Evolutionary conservation across 2,113 vertebrate species (phyloP), one percentile per base, ranked within the genome.

Genomic region (Otus sunia): DNA sequence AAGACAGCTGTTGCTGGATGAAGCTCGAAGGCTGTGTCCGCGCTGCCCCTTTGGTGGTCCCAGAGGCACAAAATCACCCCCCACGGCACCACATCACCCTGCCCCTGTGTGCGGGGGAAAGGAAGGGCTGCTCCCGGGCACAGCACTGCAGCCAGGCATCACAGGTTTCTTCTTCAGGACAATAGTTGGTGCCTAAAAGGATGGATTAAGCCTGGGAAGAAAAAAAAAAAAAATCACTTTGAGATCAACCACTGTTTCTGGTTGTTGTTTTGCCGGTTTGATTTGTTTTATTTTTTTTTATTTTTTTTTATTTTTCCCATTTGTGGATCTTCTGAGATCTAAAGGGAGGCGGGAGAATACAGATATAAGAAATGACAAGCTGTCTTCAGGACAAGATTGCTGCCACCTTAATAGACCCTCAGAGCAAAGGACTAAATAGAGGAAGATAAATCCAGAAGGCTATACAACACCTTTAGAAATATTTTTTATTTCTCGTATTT

Each of bases 101-200:
- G 2, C 21, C 23, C 26, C 14, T 2, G 5, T 10, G 26, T 5
- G 10, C 47, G 0, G 0, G 49, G 43, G 59, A 22, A 23, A 18
- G 4, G 37, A 29, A 20, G 19, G 52, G 49, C 21, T 32, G 30
- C 43, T 13, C 32, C 45, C 20, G 16, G 16, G 43, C 43, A 17
- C 43, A 22, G 32, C n/a, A 9, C 4, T 22, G 68, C 50, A 39
- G n/a, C 49, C 22, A 29, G 47, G 34, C 15, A 10, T 3, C 1
- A 1, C 0, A 4, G n/a, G 41, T 4, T 14, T 16, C 25, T 27
- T 4, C 36, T 23, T 4, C 36, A 36, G 69, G 43, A 41, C 50
- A 43, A 10, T 0, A 34, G 6, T 39, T 17, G 23, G 8, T 39
- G 18, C 6, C 59, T 17, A 5, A 27, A 16, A 0, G 0, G 25